Evolutionary conservation across 2,888 invertebrate genomes (phyloP).

Genomic region (Drosophila robusta): DNA sequence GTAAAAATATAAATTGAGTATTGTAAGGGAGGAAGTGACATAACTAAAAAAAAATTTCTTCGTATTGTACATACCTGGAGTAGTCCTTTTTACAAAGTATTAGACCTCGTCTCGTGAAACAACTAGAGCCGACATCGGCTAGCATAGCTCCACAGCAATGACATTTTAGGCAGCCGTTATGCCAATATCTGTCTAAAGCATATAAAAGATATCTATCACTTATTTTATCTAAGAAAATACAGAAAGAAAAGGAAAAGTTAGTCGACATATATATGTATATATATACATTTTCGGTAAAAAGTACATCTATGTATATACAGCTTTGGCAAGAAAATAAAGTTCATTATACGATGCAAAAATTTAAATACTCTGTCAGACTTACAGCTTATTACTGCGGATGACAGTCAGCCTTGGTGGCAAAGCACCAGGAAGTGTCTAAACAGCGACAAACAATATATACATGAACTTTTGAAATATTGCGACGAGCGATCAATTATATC

Average conservation of each 20-base stretch:
- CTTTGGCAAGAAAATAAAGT: too few species aligned
- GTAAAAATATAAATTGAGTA: too few species aligned
- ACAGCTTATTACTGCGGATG: too few species aligned
- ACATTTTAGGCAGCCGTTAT: conserved; percentile 97
- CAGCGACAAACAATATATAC: too few species aligned
- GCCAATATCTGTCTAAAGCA: conserved; percentile 98
- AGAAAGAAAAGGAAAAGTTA: conserved; percentile 37
- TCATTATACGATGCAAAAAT: too few species aligned
- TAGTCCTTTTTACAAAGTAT: conserved; percentile 98
- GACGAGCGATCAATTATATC: too few species aligned
- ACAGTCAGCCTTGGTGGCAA: too few species aligned
- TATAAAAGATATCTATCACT: conserved; percentile 95
- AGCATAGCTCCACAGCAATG: conserved; percentile 95
- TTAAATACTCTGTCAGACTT: too few species aligned
- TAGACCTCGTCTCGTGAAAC: conserved; percentile 96
- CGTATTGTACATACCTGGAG: conserved; percentile 92
- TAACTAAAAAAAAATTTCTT: too few species aligned
- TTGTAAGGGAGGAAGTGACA: too few species aligned
- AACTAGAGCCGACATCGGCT: conserved; percentile 95
- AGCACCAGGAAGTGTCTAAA: too few species aligned
- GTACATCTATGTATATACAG: background rate
- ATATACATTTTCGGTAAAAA: background rate
- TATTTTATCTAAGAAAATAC: conserved; percentile 88
- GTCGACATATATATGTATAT: conserved; percentile 1
- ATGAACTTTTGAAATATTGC: too few species aligned